Base-by-base conservation (phyloP, 1,140 invertebrate genomes). In the Goniozus legneri region DNA sequence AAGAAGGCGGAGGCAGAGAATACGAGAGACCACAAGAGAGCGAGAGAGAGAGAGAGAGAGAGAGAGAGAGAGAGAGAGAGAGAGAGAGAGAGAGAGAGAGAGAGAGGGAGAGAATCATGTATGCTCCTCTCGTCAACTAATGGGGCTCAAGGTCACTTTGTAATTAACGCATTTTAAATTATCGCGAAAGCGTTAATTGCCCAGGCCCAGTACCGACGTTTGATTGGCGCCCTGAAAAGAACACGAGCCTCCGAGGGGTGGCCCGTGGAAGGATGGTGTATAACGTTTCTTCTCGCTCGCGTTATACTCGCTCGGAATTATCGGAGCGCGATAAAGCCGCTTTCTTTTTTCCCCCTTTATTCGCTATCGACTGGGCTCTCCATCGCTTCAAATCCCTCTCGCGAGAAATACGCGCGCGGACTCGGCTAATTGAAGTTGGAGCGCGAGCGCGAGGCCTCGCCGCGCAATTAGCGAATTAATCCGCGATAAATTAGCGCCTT, bases 151-250 rank as follows among this genome's bases (percentile, higher is more conserved):
- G 50, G 59, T 53, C 59, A 54, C 51, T 56, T 52, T 53, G 54
- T 57, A 58, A 62, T 62, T 62, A 62, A 62, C 54, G 56, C 50
- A 54, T 56, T 56, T 59, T 51, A 62, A 62, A 56, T 56, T 62
- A 61, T 61, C 59, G 53, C 58, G 46, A 50, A 55, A 58, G 50
- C 56, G 59, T 58, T 61, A 61, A 58, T 58, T 61, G 51, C 56
- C 45, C 43, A 44, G 58, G 44, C 19, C n/a, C 10, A 10, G 24
- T 27, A 4, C 24, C 10, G 24, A 27, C 24, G 24, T 27, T n/a
- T n/a, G n/a, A n/a, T n/a, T n/a, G 24, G 10, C 4, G 10, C 4
- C 24, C 24, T 27, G 10, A 27, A 10, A 10, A 27, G 24, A 10
- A 27, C 24, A 27, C 24, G 24, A 10, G n/a, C n/a, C n/a, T n/a